Percentiles rank a stretch among this genome's conserved stretches.
phyloP scores from a whole-genome alignment of 2,888 invertebrate genomes.

The Clivina fossor region DNA sequence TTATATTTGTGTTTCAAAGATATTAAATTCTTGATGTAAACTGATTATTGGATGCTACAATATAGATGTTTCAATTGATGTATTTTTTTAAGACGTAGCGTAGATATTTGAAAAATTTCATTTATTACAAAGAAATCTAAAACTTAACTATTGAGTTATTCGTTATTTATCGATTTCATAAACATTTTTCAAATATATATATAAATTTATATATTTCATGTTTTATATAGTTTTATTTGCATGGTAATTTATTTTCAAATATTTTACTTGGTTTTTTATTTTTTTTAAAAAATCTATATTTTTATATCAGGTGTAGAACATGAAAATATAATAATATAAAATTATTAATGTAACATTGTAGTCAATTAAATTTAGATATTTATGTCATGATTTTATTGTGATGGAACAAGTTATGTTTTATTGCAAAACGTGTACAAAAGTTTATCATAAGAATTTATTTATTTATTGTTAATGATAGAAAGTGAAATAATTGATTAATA shows the following conservation, averaged over 20 bases:
- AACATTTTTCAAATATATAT: no score
- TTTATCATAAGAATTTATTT: no score
- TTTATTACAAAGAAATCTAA: neutral
- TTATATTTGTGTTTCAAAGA: no score
- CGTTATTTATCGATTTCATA: neutral
- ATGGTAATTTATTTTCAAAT: no score
- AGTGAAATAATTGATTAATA: no score
- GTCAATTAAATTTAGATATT: no score
- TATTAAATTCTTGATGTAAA: slow-evolving; percentile 29
- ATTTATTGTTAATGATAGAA: no score
- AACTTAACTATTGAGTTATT: neutral
- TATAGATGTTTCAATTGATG: slow-evolving; percentile 31
- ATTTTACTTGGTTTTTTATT: neutral
- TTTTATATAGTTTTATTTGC: no score
- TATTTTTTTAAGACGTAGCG: slow-evolving; percentile 25
- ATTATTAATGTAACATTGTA: no score
- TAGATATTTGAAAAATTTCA: slow-evolving; percentile 7
- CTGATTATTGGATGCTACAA: slow-evolving; percentile 3
- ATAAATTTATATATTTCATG: neutral
- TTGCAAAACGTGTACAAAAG: no score
- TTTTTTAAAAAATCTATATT: neutral
- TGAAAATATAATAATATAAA: neutral
- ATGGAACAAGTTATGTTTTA: no score
- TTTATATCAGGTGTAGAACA: neutral
- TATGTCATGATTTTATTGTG: no score